Percentiles rank a stretch among this genome's conserved stretches.
These are phyloP conservation scores for Heteractis magnifica DNA, from an alignment of 92 coral and sea anemone genomes.

Conservation along the genomic window DNA sequence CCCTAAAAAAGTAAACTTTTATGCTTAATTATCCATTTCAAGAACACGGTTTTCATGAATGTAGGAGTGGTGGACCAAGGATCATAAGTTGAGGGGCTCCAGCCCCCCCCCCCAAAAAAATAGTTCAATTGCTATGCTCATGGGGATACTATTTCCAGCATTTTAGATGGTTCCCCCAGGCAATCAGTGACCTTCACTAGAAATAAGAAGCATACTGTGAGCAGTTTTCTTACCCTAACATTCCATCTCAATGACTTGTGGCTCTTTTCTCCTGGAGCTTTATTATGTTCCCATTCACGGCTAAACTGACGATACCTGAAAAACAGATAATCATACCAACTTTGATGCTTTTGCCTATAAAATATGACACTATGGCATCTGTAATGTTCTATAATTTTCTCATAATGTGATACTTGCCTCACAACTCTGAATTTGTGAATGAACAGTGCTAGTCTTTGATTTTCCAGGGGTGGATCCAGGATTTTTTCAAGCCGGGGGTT, in stretches of 20 bases:
- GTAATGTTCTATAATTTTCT: too few relatives aligned
- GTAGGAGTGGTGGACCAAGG: too few relatives aligned
- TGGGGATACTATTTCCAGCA: too few relatives aligned
- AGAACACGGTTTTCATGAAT: neutral
- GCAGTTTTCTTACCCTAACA: constrained; percentile 65
- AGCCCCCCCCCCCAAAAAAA: neutral
- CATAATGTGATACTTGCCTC: too few relatives aligned
- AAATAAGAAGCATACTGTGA: neutral
- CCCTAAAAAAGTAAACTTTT: constrained; percentile 52
- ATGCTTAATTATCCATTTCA: neutral
- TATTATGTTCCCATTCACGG: constrained; percentile 81
- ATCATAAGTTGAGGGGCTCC: too few relatives aligned
- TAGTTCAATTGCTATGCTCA: neutral
- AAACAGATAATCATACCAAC: neutral
- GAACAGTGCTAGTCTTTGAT: neutral
- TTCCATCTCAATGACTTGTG: constrained; percentile 91
- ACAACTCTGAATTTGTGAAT: too few relatives aligned
- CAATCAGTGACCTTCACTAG: too few relatives aligned
- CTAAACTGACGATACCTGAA: constrained; percentile 85
- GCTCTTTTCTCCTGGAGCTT: constrained; percentile 94
- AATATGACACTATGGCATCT: too few relatives aligned
- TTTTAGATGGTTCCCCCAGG: too few relatives aligned
- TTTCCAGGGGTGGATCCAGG: too few relatives aligned
- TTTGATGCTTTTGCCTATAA: too few relatives aligned
- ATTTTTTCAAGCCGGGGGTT: too few relatives aligned